Evolutionary conservation across 2,113 vertebrate genomes (phyloP).

Genomic region (Tringa solitaria): DNA sequence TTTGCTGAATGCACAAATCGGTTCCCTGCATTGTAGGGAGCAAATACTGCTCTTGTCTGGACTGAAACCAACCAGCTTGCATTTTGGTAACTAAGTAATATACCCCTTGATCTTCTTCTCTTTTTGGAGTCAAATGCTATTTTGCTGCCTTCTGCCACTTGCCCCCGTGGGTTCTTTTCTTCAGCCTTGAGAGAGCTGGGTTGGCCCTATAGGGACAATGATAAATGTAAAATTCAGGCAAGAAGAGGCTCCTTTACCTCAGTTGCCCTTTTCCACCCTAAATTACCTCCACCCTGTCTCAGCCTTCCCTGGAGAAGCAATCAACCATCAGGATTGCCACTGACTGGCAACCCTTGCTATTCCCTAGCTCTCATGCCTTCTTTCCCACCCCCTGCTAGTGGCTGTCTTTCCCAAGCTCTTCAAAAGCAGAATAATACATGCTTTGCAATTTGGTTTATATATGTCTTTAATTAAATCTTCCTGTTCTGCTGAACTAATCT

Average conservation of each 20-base stretch:
- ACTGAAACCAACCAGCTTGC: background rate
- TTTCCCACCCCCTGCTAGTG: background rate
- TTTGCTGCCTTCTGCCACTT: background rate
- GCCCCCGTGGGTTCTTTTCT: background rate
- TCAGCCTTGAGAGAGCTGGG: background rate
- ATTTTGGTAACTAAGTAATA: background rate
- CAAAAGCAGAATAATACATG: background rate
- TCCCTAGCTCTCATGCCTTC: background rate
- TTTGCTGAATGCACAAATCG: background rate
- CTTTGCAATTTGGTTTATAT: background rate
- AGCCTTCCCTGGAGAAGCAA: background rate
- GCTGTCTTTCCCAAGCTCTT: background rate
- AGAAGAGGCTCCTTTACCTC: background rate
- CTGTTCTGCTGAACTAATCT: constrained; percentile 8
- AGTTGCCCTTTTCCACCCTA: background rate
- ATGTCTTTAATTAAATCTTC: constrained; percentile 49
- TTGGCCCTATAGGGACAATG: background rate
- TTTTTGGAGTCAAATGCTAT: background rate
- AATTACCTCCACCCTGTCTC: background rate
- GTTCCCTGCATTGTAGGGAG: background rate
- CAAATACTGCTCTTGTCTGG: background rate
- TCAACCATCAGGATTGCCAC: background rate
- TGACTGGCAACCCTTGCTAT: background rate
- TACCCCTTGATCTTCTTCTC: background rate
- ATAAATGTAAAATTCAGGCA: background rate